Percentiles rank a stretch among this genome's conserved stretches.
Evolutionary conservation across 2,113 vertebrate species (phyloP).

Genomic region (Callipepla californica): DNA sequence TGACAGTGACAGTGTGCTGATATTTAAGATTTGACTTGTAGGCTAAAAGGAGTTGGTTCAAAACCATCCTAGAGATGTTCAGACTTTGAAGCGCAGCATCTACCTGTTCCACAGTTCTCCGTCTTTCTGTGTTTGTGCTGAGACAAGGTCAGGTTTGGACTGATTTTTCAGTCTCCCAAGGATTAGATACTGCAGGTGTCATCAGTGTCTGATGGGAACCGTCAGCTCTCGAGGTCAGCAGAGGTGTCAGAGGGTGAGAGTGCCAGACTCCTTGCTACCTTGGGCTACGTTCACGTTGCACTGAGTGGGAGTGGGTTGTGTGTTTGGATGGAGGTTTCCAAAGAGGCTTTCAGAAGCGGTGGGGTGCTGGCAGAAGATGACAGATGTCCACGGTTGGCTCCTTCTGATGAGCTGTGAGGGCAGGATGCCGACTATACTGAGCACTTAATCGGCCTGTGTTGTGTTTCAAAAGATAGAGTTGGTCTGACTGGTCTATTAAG

Average conservation of each 20-base stretch:
- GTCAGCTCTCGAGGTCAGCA: background rate
- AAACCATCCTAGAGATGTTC: background rate
- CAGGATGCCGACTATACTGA: background rate
- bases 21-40: background rate
- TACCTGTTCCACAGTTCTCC: background rate
- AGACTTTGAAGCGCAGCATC: background rate
- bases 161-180: background rate
- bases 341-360: slow-evolving; percentile 18
- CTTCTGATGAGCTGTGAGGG: background rate
- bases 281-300: background rate
- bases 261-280: background rate
- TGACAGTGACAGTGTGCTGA: background rate
- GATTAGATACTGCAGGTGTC: background rate
- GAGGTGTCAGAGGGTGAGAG: background rate
- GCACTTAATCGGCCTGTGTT: background rate
- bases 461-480: background rate
- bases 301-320: background rate
- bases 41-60: background rate
- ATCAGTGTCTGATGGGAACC: background rate
- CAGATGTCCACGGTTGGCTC: background rate
- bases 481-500: background rate
- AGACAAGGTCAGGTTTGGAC: background rate
- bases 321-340: background rate
- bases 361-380: background rate
- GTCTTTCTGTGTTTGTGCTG: background rate